Evolutionary conservation across 1,140 invertebrate genomes (phyloP), one percentile per base, ranked within the genome.

Genomic region (Brachionus calyciflorus): DNA sequence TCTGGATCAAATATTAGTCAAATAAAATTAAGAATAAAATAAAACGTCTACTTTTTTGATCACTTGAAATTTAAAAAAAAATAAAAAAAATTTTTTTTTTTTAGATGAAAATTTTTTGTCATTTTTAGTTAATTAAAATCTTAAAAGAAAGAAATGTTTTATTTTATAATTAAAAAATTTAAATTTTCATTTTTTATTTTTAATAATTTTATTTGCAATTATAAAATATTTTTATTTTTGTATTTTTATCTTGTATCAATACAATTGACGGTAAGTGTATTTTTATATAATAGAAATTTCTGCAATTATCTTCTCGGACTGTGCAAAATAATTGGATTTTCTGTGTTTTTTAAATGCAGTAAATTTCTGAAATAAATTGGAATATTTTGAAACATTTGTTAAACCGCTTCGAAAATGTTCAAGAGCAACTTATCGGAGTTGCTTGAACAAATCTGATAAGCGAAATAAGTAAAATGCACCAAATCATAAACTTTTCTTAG

Each of bases 141-240:
- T 40, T 17, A 28, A 19, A 60, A 60, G 37, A 37, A 28, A 60
- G 30, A 28, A 33, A 60, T 60, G 55, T 60, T 60, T 60, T 60
- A n/a, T 60, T 60, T 60, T 37, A 60, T 37, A 60, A 60, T 60
- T 14, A 60, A 60, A 33, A 60, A 60, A 60, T 60, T 60, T 60
- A 37, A 60, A 60, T 60, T 37, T 60, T 60, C 30, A 33, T 17
- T 33, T 60, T 60, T 37, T 37, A n/a, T 37, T 40, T 30, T 60
- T 33, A 37, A 37, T n/a, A 60, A 37, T 37, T 37, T 37, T 37
- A 37, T 37, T 5, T 37, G 4, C 26, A 60, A 60, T 2, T 60
- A 37, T 17, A 60, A 60, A 37, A 17, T 60, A 9, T 28, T 60
- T 19, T 33, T 60, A 9, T 60, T 60, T 37, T 37, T 60, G 12